phyloP scores from a whole-genome alignment of 2,888 invertebrate genomes.

The Drosophila histrio region DNA sequence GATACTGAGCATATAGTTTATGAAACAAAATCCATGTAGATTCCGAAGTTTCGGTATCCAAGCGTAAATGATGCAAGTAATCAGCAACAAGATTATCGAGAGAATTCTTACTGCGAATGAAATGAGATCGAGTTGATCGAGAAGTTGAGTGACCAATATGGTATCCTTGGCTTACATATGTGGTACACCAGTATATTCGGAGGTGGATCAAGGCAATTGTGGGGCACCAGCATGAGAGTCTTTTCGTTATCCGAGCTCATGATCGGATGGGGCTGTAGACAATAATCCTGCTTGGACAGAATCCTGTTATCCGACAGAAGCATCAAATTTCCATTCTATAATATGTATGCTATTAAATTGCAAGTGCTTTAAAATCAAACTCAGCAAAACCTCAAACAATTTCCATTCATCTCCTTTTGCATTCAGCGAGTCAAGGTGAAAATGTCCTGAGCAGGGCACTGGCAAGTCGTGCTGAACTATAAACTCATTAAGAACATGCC shows the following conservation, averaged over 20 bases:
- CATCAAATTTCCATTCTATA: constrained; percentile 33
- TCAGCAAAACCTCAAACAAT: constrained; percentile 33
- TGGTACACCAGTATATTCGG: neutral
- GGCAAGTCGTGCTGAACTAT: constrained; percentile 40
- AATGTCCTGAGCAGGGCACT: constrained; percentile 40
- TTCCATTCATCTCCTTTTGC: constrained; percentile 30
- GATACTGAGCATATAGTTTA: constrained; percentile 32
- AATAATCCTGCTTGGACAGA: constrained; percentile 36
- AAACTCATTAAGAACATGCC: constrained; percentile 30
- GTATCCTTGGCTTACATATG: constrained; percentile 8
- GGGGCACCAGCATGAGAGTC: constrained; percentile 19
- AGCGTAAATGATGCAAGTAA: constrained; percentile 85
- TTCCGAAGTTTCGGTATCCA: constrained; percentile 20
- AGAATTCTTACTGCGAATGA: constrained; percentile 87
- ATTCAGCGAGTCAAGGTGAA: constrained; percentile 2
- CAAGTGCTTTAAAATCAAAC: neutral
- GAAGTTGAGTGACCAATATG: neutral
- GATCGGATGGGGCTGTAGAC: constrained; percentile 37
- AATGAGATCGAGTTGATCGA: constrained; percentile 20
- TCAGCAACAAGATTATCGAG: constrained; percentile 88
- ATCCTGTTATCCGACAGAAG: neutral
- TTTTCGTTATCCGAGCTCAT: fast-evolving
- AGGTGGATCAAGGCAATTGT: neutral
- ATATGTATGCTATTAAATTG: neutral
- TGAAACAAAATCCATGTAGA: constrained; percentile 37